Conservation (phyloP, 2,113 vertebrate genomes). For the Ptilorrhoa leucosticta region DNA sequence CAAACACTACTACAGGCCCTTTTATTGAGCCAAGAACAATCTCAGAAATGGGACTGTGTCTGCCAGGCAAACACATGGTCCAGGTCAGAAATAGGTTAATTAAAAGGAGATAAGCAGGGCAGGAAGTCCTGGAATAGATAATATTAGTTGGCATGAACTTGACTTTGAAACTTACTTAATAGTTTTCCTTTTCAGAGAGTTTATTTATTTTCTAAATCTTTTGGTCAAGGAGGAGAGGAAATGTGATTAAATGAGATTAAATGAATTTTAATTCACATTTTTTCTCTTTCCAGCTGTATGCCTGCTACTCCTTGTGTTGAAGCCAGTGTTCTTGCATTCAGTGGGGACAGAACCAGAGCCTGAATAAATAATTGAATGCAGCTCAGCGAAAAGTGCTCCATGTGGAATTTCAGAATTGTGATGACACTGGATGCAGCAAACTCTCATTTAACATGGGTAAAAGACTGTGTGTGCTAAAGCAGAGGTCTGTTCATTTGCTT, state of each 20-base stretch:
- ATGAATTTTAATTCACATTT: background rate
- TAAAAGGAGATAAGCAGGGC: conserved; percentile 32
- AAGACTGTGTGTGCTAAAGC: background rate
- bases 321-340: background rate
- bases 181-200: background rate
- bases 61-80: background rate
- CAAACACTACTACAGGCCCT: background rate
- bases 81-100: conserved; percentile 53
- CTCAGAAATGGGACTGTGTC: background rate
- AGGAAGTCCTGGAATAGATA: conserved; percentile 37
- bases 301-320: background rate
- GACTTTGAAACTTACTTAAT: conserved; percentile 22
- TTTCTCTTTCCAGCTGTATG: background rate
- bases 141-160: conserved; percentile 24
- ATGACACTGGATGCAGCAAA: background rate
- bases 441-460: background rate
- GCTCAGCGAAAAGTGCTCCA: background rate
- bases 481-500: background rate
- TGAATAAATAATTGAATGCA: background rate
- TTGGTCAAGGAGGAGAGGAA: background rate
- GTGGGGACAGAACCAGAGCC: background rate
- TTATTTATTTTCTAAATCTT: conserved; percentile 20
- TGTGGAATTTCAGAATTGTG: background rate
- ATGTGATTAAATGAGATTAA: conserved; percentile 32
- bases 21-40: conserved; percentile 7